A percentile compares a stretch with the other conserved stretches of the same genome.
phyloP scores from a whole-genome alignment of 2,888 invertebrate genomes.

The Lepeophtheirus nordmannii region DNA sequence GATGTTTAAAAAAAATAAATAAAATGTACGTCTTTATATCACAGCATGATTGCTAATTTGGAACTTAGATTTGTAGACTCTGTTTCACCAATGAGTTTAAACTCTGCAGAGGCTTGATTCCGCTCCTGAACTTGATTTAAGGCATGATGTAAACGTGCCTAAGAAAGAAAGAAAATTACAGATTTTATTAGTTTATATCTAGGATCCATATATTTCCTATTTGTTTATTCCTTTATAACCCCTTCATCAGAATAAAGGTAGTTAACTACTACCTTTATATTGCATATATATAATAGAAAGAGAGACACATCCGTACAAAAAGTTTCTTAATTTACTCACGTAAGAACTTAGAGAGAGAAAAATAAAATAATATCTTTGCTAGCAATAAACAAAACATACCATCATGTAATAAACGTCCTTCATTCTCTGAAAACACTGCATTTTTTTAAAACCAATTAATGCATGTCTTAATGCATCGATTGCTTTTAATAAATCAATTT shows the following conservation, averaged over 20 bases:
- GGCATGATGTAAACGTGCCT: slow-evolving; percentile 58
- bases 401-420: slow-evolving; percentile 56
- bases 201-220: not conserved
- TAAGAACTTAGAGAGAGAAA: too few relatives aligned
- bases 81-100: slow-evolving; percentile 57
- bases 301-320: too few relatives aligned
- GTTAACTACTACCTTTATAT: too few relatives aligned
- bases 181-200: not conserved
- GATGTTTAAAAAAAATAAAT: too few relatives aligned
- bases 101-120: slow-evolving; percentile 66
- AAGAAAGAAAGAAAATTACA: slow-evolving; percentile 28
- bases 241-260: not conserved
- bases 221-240: not conserved
- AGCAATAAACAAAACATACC: slow-evolving; percentile 36
- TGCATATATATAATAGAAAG: too few relatives aligned
- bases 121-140: slow-evolving; percentile 52
- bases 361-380: too few relatives aligned
- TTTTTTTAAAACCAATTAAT: slow-evolving; percentile 51
- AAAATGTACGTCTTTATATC: not conserved
- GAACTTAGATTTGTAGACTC: slow-evolving; percentile 42
- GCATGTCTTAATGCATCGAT: slow-evolving; percentile 49
- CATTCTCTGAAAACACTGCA: slow-evolving; percentile 58
- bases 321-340: too few relatives aligned
- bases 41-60: slow-evolving; percentile 18
- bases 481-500: slow-evolving; percentile 42